Conservation (phyloP, 2,113 vertebrate species). For the Panthera uncia region DNA sequence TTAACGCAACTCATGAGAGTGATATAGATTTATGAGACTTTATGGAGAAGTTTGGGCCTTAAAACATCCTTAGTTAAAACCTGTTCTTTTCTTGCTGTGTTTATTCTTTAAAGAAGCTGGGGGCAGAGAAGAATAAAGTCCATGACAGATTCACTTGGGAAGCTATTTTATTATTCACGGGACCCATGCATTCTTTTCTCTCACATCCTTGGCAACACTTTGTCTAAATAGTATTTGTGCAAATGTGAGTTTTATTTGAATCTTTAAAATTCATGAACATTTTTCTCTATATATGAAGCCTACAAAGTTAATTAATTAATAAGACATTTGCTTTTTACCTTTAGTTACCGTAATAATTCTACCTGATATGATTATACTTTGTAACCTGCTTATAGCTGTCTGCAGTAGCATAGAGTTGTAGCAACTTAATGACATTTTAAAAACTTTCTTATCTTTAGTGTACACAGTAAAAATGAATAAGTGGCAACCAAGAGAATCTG, state of each 20-base stretch:
- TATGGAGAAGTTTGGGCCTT: background rate
- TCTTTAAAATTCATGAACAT: background rate
- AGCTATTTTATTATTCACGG: background rate
- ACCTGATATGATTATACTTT: constrained; percentile 6
- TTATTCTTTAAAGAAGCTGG: background rate
- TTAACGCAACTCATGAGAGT: background rate
- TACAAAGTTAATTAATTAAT: constrained; percentile 30
- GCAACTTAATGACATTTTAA: constrained; percentile 56
- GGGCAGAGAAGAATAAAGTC: background rate
- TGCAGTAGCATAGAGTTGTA: background rate
- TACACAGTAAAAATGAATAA: constrained; percentile 67
- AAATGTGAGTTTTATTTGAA: background rate
- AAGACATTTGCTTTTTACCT: constrained; percentile 37
- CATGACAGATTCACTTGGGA: background rate
- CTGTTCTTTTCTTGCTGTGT: background rate
- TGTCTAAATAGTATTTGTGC: background rate
- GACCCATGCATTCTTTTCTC: background rate
- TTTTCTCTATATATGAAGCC: background rate
- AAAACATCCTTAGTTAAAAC: background rate
- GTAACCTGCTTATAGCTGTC: background rate
- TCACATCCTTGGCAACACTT: background rate
- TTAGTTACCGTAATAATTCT: constrained; percentile 14
- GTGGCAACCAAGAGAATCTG: constrained; percentile 25
- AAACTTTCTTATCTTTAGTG: constrained; percentile 59
- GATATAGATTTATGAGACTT: background rate